Percentiles rank a stretch among this genome's conserved stretches.
These are phyloP conservation scores for Eira barbara DNA, from an alignment of 2,113 vertebrate species.

Conservation along the genomic window DNA sequence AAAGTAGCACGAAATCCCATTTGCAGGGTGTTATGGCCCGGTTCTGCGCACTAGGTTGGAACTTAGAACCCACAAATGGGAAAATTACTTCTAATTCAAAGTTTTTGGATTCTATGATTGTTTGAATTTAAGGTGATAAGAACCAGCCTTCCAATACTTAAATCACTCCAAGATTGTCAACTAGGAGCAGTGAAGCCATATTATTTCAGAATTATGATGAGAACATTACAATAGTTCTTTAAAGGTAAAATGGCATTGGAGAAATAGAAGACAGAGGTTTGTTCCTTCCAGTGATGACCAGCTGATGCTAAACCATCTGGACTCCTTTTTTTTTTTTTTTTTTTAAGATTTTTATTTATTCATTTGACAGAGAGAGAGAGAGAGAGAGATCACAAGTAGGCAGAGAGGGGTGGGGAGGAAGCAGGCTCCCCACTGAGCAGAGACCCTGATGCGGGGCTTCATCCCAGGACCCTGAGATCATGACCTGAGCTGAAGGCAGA, in stretches of 20 bases:
- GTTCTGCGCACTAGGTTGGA: neutral
- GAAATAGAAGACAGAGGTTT: neutral
- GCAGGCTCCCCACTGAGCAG: too few relatives aligned
- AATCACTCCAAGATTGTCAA: neutral
- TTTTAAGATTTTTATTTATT: too few relatives aligned
- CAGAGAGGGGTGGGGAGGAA: too few relatives aligned
- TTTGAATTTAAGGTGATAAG: neutral
- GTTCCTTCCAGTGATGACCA: neutral
- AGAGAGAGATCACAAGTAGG: too few relatives aligned
- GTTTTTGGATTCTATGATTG: neutral
- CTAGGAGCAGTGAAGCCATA: neutral
- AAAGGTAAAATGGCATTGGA: neutral
- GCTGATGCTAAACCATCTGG: neutral
- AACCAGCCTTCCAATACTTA: neutral
- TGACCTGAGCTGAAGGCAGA: too few relatives aligned
- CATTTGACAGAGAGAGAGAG: too few relatives aligned
- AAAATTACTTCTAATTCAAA: neutral
- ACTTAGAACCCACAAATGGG: neutral
- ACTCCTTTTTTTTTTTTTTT: neutral
- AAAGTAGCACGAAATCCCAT: neutral
- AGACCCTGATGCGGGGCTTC: too few relatives aligned
- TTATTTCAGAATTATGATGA: neutral
- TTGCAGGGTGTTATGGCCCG: neutral
- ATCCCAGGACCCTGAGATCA: too few relatives aligned
- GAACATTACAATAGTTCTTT: neutral